Conservation (phyloP, 1,140 invertebrate genomes). For the Eurosta solidaginis region DNA sequence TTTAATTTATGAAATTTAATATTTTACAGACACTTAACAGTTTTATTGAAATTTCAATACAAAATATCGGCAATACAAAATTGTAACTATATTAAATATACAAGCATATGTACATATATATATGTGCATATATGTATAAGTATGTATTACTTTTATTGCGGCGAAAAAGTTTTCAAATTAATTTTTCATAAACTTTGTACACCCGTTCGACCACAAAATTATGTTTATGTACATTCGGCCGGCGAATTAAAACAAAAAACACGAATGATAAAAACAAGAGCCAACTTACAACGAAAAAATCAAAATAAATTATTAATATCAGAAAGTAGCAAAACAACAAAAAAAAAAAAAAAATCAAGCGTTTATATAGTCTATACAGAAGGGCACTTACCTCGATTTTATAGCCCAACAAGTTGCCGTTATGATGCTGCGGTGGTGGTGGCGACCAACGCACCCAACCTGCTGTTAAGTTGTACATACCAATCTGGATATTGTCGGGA, state of each 20-base stretch:
- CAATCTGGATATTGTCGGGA: slow-evolving; percentile 80
- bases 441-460: slow-evolving; percentile 78
- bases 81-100: background rate
- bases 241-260: background rate
- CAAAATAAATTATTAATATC: slow-evolving; percentile 6
- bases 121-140: background rate
- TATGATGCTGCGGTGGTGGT: slow-evolving; percentile 76
- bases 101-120: too few species aligned
- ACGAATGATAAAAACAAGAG: background rate
- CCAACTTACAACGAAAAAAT: background rate
- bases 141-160: background rate
- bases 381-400: slow-evolving; percentile 65
- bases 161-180: slow-evolving; percentile 22
- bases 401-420: slow-evolving; percentile 82
- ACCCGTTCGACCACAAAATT: background rate
- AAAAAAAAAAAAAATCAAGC: background rate
- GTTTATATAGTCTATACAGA: background rate
- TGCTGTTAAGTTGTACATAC: slow-evolving; percentile 82
- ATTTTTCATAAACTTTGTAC: slow-evolving; percentile 23
- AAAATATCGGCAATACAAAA: background rate
- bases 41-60: background rate
- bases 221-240: slow-evolving; percentile 5
- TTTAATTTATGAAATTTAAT: slow-evolving; percentile 1
- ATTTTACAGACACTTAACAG: background rate
- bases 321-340: background rate